A percentile compares a stretch with the other conserved stretches of the same genome.
Evolutionary conservation across 2,797 vertebrate species (phyloP).

Genomic region (Pantherophis alleghaniensis): DNA sequence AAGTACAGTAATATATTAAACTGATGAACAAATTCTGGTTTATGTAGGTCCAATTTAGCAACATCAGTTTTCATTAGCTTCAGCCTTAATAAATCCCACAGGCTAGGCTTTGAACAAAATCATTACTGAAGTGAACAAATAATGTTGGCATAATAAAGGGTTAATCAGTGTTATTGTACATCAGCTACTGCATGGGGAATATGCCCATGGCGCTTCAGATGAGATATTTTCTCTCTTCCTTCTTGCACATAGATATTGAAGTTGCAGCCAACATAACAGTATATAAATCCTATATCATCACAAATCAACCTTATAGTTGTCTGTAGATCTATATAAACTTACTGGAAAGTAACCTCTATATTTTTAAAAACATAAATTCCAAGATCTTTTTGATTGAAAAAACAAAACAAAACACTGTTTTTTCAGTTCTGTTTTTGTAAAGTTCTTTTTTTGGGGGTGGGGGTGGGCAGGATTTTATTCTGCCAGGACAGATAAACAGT

Average conservation of each 20-base stretch:
- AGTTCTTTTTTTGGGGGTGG: not conserved
- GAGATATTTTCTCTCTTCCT: not conserved
- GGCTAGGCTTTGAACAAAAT: constrained; percentile 23
- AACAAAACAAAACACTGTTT: not conserved
- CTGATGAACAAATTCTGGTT: constrained; percentile 34
- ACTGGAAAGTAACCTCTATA: not conserved
- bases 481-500: not conserved
- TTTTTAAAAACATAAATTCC: not conserved
- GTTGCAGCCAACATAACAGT: not conserved
- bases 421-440: not conserved
- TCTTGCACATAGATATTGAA: constrained; percentile 34
- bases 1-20: constrained; percentile 23
- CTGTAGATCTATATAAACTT: not conserved
- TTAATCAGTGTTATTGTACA: constrained; percentile 17
- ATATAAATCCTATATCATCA: not conserved
- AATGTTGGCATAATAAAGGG: constrained; percentile 8
- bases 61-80: constrained; percentile 22
- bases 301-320: constrained; percentile 18
- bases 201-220: not conserved
- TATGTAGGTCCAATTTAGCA: constrained; percentile 10
- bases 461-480: not conserved
- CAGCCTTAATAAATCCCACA: not conserved
- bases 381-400: not conserved
- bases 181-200: constrained; percentile 28
- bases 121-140: constrained; percentile 38